Percentiles rank a stretch among this genome's conserved stretches.
Conservation (phyloP, 2,113 vertebrate genomes). For the Paramisgurnus dabryanus region DNA sequence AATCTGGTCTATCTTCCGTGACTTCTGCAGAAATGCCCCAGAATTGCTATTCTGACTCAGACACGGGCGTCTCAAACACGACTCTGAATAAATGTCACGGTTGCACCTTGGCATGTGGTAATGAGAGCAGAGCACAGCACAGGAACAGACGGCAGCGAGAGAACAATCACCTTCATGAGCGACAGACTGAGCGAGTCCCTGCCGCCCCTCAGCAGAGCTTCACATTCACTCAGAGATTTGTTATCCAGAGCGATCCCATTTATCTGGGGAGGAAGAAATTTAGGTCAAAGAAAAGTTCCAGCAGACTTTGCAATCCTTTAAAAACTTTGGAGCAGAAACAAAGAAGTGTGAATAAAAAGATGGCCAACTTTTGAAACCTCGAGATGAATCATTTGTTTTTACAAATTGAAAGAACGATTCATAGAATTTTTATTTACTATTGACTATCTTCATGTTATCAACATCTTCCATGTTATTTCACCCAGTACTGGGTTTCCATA, state of each 20-base stretch:
- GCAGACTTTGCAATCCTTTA: conserved; percentile 23
- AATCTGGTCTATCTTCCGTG: not conserved
- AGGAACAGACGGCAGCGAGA: conserved; percentile 18
- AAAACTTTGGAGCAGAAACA: not conserved
- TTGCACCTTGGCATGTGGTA: conserved; percentile 32
- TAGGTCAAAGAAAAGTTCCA: conserved; percentile 60
- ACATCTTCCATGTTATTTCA: too few relatives aligned
- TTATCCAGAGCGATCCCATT: conserved; percentile 97
- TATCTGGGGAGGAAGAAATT: conserved; percentile 78
- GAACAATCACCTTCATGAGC: conserved; percentile 87
- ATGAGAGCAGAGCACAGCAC: conserved; percentile 25
- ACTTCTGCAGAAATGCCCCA: not conserved
- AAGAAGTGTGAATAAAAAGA: not conserved
- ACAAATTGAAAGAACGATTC: not conserved
- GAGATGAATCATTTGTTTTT: conserved; percentile 15
- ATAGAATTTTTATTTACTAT: not conserved
- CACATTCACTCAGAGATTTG: conserved; percentile 95
- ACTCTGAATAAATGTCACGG: not conserved
- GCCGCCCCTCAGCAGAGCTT: conserved; percentile 89
- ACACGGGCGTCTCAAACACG: conserved; percentile 2
- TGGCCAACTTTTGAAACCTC: not conserved
- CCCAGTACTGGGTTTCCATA: too few relatives aligned
- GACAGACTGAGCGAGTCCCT: conserved; percentile 92
- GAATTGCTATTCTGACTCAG: not conserved
- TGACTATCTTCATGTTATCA: too few relatives aligned